phyloP scores from a whole-genome alignment of 2,797 vertebrate species.

The Anguilla obscura region DNA sequence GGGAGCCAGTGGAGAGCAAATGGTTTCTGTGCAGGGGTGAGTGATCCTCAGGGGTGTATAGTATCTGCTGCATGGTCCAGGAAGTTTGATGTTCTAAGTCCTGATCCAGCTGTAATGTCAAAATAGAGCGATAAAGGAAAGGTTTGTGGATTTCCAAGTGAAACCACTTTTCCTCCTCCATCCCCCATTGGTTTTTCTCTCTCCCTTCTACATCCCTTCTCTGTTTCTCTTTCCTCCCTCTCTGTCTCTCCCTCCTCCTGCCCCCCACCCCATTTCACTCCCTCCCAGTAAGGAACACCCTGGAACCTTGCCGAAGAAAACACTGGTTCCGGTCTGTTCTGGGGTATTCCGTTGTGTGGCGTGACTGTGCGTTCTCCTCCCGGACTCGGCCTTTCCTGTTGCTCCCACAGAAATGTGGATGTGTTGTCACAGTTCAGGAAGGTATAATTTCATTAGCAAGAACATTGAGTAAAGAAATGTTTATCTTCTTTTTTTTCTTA shows the following conservation, averaged over 20 bases:
- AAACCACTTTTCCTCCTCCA: conserved; percentile 23
- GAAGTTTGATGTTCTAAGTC: conserved; percentile 21
- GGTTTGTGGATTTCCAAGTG: conserved; percentile 30
- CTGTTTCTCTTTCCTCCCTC: not conserved
- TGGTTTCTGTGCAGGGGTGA: conserved; percentile 8
- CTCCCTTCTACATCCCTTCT: not conserved
- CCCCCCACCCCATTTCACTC: not conserved
- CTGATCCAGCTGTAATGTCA: conserved; percentile 34
- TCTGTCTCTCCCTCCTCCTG: not conserved
- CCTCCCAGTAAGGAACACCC: conserved; percentile 16
- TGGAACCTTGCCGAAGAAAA: conserved; percentile 26
- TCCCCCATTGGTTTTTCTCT: not conserved
- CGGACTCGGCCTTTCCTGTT: conserved; percentile 41
- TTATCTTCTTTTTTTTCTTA: conserved; percentile 37
- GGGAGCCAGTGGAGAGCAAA: conserved; percentile 17
- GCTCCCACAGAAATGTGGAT: conserved; percentile 57
- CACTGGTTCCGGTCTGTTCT: conserved; percentile 27
- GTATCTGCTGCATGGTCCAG: conserved; percentile 13
- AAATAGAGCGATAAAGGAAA: conserved; percentile 40
- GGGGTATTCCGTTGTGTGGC: conserved; percentile 34
- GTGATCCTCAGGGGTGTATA: conserved; percentile 5
- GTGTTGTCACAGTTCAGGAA: conserved; percentile 42
- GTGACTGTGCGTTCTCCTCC: conserved; percentile 29
- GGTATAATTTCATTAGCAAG: conserved; percentile 55
- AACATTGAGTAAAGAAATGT: conserved; percentile 44